Conservation (phyloP, 1,140 invertebrate species). For the Varroa destructor region DNA sequence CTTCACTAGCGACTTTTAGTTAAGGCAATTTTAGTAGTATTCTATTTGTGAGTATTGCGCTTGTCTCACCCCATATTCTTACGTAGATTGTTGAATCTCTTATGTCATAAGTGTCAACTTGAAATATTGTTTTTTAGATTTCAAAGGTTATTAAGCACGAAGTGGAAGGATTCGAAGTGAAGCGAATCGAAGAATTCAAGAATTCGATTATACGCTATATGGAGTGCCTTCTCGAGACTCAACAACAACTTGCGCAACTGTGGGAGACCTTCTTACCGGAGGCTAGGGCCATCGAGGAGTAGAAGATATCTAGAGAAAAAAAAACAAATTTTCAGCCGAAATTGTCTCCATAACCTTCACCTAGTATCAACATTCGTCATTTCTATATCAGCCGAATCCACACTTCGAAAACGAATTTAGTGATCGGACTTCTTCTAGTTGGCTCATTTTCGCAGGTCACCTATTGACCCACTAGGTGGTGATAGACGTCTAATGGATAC, state of each 20-base stretch:
- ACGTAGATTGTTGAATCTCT: too few relatives aligned
- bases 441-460: background rate
- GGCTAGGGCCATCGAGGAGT: conserved; percentile 41
- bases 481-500: too few relatives aligned
- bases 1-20: too few relatives aligned
- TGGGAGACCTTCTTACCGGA: conserved; percentile 48
- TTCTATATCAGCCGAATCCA: background rate
- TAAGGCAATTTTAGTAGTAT: too few relatives aligned
- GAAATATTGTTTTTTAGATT: conserved; percentile 48
- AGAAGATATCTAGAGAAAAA: background rate
- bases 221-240: conserved; percentile 82
- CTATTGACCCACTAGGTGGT: background rate
- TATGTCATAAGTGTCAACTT: too few relatives aligned
- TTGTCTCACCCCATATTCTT: too few relatives aligned
- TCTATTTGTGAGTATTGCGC: too few relatives aligned
- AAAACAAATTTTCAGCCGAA: background rate
- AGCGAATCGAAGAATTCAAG: conserved; percentile 79
- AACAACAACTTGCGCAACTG: conserved; percentile 56
- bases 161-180: conserved; percentile 76
- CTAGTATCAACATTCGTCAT: background rate
- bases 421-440: background rate
- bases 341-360: background rate
- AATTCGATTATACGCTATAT: conserved; percentile 74
- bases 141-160: conserved; percentile 91
- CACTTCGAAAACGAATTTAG: background rate